Evolutionary conservation across 2,888 invertebrate genomes (phyloP), one percentile per base, ranked within the genome.

Genomic region (Metopia argyrocephala): DNA sequence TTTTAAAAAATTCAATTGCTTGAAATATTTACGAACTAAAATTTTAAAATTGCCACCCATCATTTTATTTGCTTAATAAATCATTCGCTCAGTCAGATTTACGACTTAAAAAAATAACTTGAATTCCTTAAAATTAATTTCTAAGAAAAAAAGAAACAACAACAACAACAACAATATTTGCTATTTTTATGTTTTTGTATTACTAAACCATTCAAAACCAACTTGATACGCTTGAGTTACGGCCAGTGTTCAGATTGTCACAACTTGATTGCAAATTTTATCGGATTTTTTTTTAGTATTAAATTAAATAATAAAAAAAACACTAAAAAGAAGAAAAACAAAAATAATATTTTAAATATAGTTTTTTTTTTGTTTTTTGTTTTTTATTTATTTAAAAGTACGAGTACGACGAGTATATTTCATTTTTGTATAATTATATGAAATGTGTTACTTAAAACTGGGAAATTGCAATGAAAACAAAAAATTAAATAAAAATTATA

Each of bases 201-300:
- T 7, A 25, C 0, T 50, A 9, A 6, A 45, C 65, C 38, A 38
- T 38, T 59, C 52, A 59, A 74, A 59, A 46, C 18, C 64, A 75
- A 25, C 31, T 21, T 48, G 75, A 25, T 65, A 79, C 75, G 79
- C 64, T 70, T 75, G 79, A 79, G 69, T 79, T 66, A 46, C 52
- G 18, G 59, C 12, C 52, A 69, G 27, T 61, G n/a, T 78, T 78
- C 54, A 61, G 50, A 46, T 75, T 75, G 79, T 75, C 79, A 61
- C 70, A 79, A 69, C 65, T 65, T 75, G 79, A 79, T 75, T 70
- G 59, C 75, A 75, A 70, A 75, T 74, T 69, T 59, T 64, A 18
- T 66, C 70, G 31, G 52, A 48, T 59, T 64, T 64, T 48, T 64
- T 64, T 54, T 2, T 31, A 59, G 3, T 52, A 27, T 59, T 59